Conservation (phyloP, 2,113 vertebrate species). For the Anseranas semipalmata region DNA sequence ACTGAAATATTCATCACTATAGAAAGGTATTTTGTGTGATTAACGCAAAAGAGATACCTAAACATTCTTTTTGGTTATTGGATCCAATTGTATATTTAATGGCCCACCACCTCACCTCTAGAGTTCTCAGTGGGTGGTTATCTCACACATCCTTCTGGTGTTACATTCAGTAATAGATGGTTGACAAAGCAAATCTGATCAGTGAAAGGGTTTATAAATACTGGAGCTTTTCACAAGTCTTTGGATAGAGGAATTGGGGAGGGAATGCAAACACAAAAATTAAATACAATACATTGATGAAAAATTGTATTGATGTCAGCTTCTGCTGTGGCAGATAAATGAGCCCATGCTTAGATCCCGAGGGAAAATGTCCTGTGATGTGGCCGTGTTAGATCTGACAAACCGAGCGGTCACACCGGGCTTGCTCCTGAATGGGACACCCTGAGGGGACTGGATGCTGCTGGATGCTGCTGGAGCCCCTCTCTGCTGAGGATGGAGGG, state of each 20-base stretch:
- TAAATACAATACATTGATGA: not conserved
- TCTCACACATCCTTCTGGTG: not conserved
- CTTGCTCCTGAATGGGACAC: not conserved
- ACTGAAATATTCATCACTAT: not conserved
- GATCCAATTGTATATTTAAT: not conserved
- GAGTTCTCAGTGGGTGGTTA: not conserved
- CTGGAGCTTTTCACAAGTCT: not conserved
- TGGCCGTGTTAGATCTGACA: not conserved
- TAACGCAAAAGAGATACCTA: not conserved
- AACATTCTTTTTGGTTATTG: not conserved
- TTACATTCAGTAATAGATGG: not conserved
- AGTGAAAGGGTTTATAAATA: not conserved
- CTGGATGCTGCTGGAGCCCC: too few species aligned
- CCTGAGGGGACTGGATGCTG: not conserved
- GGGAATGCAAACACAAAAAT: not conserved
- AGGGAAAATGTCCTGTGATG: not conserved
- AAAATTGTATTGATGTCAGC: not conserved
- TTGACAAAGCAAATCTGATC: not conserved
- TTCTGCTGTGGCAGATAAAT: not conserved
- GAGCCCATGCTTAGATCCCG: not conserved
- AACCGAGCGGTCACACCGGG: not conserved
- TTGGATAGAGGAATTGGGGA: not conserved
- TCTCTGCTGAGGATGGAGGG: not conserved
- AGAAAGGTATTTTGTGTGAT: not conserved
- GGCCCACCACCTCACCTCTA: not conserved